A percentile compares a stretch with the other conserved stretches of the same genome.
phyloP scores from a whole-genome alignment of 1,140 invertebrate genomes.

The Habropoda laboriosa region DNA sequence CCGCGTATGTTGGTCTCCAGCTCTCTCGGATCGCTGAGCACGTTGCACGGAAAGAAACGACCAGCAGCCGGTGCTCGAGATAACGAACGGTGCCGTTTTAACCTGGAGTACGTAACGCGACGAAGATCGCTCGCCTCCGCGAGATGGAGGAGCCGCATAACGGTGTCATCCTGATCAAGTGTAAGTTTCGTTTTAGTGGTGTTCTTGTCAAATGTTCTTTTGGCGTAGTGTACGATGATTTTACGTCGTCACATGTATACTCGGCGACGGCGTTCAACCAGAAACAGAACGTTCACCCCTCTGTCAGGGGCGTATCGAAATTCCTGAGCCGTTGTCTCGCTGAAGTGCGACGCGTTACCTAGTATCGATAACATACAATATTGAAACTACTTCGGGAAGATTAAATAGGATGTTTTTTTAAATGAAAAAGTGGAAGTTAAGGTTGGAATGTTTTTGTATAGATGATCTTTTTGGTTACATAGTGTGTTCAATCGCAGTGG shows the following conservation, averaged over 20 bases:
- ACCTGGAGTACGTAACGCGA: constrained; percentile 45
- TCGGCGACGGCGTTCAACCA: constrained; percentile 74
- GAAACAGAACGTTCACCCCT: constrained; percentile 36
- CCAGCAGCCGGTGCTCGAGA: constrained; percentile 1
- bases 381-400: background rate
- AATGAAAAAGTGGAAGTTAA: background rate
- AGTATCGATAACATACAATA: background rate
- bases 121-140: constrained; percentile 54
- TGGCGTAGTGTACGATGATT: background rate
- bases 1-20: background rate
- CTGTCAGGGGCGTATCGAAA: background rate
- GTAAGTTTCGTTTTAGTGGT: constrained; percentile 71
- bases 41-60: constrained; percentile 25
- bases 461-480: background rate
- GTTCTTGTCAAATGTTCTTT: background rate
- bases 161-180: constrained; percentile 81
- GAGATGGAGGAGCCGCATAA: constrained; percentile 80
- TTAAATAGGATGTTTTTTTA: background rate
- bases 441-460: too few species aligned
- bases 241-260: background rate
- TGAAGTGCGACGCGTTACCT: background rate
- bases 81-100: constrained; percentile 9
- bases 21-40: background rate
- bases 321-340: background rate
- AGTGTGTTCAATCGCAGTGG: too few species aligned